Evolutionary conservation across 1,140 invertebrate species (phyloP), one percentile per base, ranked within the genome.

Genomic region (Meloidogyne floridensis): DNA sequence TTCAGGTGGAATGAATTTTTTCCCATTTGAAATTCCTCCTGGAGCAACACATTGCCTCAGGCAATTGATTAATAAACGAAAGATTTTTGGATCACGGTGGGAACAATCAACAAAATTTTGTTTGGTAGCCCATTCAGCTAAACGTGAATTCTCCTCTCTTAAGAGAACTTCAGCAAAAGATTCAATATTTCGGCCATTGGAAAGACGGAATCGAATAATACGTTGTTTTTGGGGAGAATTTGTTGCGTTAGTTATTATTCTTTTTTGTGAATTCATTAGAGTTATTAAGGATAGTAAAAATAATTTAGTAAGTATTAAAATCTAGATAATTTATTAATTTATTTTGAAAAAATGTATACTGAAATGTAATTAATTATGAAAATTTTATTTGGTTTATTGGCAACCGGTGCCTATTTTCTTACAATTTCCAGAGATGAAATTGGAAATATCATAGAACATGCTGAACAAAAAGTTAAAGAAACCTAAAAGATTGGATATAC

Each of bases 1-100:
- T 47, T 87, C 86, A 8, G 86, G 86, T 69, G 85, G 79, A 69
- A 84, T 70, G 47, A 87, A 87, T 59, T 59, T 59, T 42, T 53
- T 80, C 3, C 42, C 20, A 6, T n/a, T 80, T 15, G 54, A 20
- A 5, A 69, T 32, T 0, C 82, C 59, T 59, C 42, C 75, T 42
- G 53, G 7, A 20, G 15, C 15, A 3, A 80, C 20, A 53, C 80
- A 73, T 54, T 80, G 18, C 9, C 84, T 43, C 69, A 85, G 54
- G 42, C 56, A 53, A 70, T 85, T 77, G 11, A 85, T 59, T 42
- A 85, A 59, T 11, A 85, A 72, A 20, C 86, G 81, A 18, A 85
- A 43, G 10, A 87, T 80, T 18, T 65, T n/a, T 42, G 42, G 72
- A 70, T 85, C 84, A 10, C 84, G 81, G 51, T 85, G 84, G 15